Conservation (phyloP, 2,113 vertebrate genomes). For the Syngnathus scovelli region DNA sequence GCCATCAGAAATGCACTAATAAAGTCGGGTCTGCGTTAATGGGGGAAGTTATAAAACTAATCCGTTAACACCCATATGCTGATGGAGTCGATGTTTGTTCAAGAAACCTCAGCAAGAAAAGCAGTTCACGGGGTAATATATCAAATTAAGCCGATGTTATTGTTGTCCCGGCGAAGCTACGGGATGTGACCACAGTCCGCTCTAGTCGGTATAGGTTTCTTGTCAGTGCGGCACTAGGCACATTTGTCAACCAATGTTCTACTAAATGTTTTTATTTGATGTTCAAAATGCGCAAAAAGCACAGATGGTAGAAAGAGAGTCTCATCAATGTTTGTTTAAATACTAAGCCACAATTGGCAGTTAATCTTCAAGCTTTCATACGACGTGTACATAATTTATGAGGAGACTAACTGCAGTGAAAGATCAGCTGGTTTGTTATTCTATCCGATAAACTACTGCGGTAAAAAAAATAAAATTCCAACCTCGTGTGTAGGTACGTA, state of each 20-base stretch:
- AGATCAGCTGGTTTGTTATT: neutral
- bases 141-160: constrained; percentile 12
- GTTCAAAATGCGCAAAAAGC: no score
- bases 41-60: constrained; percentile 41
- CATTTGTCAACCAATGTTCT: neutral
- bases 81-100: constrained; percentile 33
- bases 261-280: neutral
- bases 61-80: constrained; percentile 42
- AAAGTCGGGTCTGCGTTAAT: constrained; percentile 38
- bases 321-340: constrained; percentile 1
- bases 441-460: no score
- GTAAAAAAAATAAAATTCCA: no score
- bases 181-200: neutral
- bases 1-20: constrained; percentile 38
- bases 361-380: neutral
- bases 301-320: neutral
- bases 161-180: neutral
- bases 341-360: neutral
- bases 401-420: neutral
- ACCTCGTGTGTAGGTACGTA: constrained; percentile 79
- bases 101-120: constrained; percentile 24
- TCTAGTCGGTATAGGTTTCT: neutral
- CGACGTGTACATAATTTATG: neutral
- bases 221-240: neutral
- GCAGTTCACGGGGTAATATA: constrained; percentile 5